A percentile compares a stretch with the other conserved stretches of the same genome.
These are phyloP conservation scores for Pangasianodon gigas DNA, from an alignment of 2,113 vertebrate genomes.

Conservation along the genomic window DNA sequence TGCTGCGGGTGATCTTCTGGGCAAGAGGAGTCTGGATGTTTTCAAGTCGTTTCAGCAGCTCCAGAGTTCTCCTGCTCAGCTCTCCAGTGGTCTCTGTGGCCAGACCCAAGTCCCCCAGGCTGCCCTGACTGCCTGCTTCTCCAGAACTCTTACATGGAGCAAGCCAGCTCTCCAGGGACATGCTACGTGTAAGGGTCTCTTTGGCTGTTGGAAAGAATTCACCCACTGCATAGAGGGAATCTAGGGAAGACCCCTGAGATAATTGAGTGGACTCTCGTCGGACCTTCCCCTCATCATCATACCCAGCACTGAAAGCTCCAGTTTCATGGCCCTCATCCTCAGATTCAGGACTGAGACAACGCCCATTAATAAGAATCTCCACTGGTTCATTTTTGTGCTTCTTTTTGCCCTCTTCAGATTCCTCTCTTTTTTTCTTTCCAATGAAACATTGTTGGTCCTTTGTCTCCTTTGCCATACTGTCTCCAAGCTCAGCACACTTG, in stretches of 20 bases:
- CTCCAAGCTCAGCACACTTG: constrained; percentile 53
- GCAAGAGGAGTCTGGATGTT: constrained; percentile 88
- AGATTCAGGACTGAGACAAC: constrained; percentile 71
- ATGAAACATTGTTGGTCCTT: constrained; percentile 33
- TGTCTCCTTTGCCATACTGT: constrained; percentile 48
- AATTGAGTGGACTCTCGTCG: constrained; percentile 64
- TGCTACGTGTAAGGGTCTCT: constrained; percentile 83
- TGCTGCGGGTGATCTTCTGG: constrained; percentile 89
- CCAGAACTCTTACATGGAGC: constrained; percentile 80
- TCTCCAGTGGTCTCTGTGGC: constrained; percentile 80
- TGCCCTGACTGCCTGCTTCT: constrained; percentile 79
- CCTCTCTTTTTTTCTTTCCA: constrained; percentile 71
- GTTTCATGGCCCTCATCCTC: constrained; percentile 65
- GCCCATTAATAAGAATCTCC: constrained; percentile 78
- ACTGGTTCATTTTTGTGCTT: constrained; percentile 76
- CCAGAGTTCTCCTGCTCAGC: constrained; percentile 91
- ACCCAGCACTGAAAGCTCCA: constrained; percentile 55
- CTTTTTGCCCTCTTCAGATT: constrained; percentile 58
- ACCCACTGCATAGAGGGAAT: constrained; percentile 85
- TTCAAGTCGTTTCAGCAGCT: constrained; percentile 91
- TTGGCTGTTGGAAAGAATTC: constrained; percentile 82
- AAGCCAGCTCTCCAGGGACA: constrained; percentile 89
- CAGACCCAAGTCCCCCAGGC: constrained; percentile 71
- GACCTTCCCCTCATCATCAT: constrained; percentile 60
- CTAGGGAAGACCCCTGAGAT: constrained; percentile 86